Conservation (phyloP, 1,140 invertebrate genomes). For the Probaryconus sp. region DNA sequence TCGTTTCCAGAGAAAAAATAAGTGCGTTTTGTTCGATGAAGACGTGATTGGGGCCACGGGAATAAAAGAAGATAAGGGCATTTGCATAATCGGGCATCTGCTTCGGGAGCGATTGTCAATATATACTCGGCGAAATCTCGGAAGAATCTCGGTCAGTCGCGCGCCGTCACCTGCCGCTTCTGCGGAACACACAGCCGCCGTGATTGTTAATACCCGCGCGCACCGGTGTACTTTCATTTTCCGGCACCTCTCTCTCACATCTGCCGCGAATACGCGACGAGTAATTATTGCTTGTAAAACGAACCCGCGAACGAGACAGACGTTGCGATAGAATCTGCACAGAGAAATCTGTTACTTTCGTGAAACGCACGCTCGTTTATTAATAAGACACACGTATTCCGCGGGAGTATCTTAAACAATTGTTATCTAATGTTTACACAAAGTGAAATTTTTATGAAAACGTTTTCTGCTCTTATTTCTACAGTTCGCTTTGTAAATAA, state of each 20-base stretch:
- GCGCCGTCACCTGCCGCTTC: slow-evolving; percentile 52
- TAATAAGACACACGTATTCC: too few species aligned
- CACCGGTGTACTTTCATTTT: slow-evolving; percentile 52
- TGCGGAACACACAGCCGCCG: slow-evolving; percentile 50
- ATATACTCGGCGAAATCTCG: slow-evolving; percentile 46
- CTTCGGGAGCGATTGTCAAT: slow-evolving; percentile 13
- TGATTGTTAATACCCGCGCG: slow-evolving; percentile 45
- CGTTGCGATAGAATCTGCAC: slow-evolving; percentile 3
- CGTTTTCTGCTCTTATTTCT: too few species aligned
- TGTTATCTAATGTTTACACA: too few species aligned
- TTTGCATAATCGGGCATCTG: slow-evolving; percentile 52
- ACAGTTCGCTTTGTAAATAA: too few species aligned
- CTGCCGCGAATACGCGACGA: slow-evolving; percentile 54
- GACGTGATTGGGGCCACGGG: slow-evolving; percentile 29
- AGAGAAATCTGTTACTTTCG: slow-evolving; percentile 50
- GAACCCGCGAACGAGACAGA: slow-evolving; percentile 18
- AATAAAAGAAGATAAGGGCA: slow-evolving; percentile 30
- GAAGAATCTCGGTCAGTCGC: slow-evolving; percentile 56
- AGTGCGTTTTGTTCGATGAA: slow-evolving; percentile 18
- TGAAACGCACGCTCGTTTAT: slow-evolving; percentile 8
- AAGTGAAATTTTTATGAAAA: too few species aligned
- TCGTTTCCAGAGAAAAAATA: slow-evolving; percentile 26
- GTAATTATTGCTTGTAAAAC: slow-evolving; percentile 43
- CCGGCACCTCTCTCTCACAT: slow-evolving; percentile 47
- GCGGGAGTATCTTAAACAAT: too few species aligned